Base-by-base conservation (phyloP, 1,140 invertebrate genomes). In the Elymnias hypermnestra region DNA sequence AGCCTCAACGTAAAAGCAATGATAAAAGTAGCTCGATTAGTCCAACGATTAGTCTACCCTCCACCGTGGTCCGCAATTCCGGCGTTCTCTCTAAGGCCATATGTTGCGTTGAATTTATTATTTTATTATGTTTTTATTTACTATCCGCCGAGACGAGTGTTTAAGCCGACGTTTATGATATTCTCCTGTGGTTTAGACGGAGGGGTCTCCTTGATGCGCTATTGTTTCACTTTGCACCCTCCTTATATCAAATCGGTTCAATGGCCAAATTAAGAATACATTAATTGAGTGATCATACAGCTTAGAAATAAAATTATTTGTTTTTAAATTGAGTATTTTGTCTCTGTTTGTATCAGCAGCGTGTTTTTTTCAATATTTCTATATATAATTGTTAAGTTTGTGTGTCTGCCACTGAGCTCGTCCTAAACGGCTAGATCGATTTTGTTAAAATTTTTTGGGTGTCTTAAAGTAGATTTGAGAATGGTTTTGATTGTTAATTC, bases 91-190 rank as follows among this genome's bases (percentile, higher is more conserved):
- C 43, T 52, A 38, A 37, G 29, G 57, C 69, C 77, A 82, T 85
- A 83, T 82, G 78, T 82, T 76, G 62, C 67, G 40, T 51, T 19
- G 71, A 79, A 83, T 84, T 70, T 72, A 83, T 84, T 83, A 85
- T 85, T 85, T 81, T 76, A 82, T 83, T 82, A 78, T 70, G 70
- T 78, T 83, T 83, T 81, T 83, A 81, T 85, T 82, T 83, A 83
- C 66, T 72, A 68, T 78, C 77, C 71, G 52, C 55, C 23, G 74
- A 72, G 74, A 78, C 66, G 72, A 74, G 75, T 79, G 78, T 82
- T 85, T 85, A 83, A 85, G 72, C 75, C 67, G 76, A 72, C 82
- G 67, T 82, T 84, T 84, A 83, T 81, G 72, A 84, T 84, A 82
- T 82, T 81, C 77, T 73, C 76, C 51, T 71, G 77, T 63, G 77